Evolutionary conservation across 2,888 invertebrate genomes (phyloP), one percentile per base, ranked within the genome.

Genomic region (Eupithecia vulgata): DNA sequence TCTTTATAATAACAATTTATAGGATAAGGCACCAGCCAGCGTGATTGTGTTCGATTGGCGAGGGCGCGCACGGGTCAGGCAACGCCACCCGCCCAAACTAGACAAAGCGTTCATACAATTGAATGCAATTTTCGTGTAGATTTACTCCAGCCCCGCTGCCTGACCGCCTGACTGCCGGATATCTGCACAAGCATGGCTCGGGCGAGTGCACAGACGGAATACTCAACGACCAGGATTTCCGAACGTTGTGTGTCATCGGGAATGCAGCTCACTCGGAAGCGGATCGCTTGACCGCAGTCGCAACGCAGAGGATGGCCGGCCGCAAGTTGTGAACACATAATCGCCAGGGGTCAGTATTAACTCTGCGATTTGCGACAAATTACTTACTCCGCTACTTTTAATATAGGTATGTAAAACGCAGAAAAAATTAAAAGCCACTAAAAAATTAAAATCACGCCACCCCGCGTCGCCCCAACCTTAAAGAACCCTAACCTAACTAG

Each of bases 91-190:
- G 48, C 59, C 13, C 25, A 21, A 5, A 61, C 66, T 57, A 67
- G 35, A 69, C 42, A 66, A 74, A 82, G 78, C 77, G 80, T 81
- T 81, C 81, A 82, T 82, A 82, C 81, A 81, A 81, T 83, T 77
- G 83, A 85, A 84, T 85, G 82, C 84, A 85, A 85, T 87, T 86
- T 85, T 82, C 81, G 81, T 82, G 71, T 81, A 70, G 76, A 74
- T 70, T 21, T 21, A 21, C 21, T 52, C 74, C 73, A 68, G 71
- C 15, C 45, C n/a, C 45, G 2, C 45, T 21, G 48, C 48, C 48
- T 48, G 8, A 8, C 48, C n/a, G 21, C 52, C 52, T 52, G 21
- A 0, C 21, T 8, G 21, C 52, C 21, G 52, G 52, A 52, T 21
- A 21, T 48, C 7, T 6, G 21, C 48, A n/a, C n/a, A 52, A 10